phyloP scores from a whole-genome alignment of 2,113 vertebrate genomes.

The Embiotoca jacksoni region DNA sequence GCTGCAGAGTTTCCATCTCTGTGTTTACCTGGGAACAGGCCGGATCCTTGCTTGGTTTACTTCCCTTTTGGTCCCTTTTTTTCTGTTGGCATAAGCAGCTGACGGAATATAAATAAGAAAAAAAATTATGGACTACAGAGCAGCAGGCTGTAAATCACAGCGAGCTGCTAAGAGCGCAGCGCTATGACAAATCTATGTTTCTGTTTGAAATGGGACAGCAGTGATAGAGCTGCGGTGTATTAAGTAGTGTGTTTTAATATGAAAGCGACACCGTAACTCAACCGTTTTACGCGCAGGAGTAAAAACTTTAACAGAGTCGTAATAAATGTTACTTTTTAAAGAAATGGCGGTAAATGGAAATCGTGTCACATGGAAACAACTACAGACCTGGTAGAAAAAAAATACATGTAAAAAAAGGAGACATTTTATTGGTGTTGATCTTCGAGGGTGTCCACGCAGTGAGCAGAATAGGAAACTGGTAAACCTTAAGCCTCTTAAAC shows the following conservation, averaged over 20 bases:
- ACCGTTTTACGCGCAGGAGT: constrained; percentile 41
- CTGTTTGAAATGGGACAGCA: neutral
- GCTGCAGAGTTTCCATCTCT: constrained; percentile 43
- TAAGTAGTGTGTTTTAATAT: constrained; percentile 7
- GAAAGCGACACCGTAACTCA: constrained; percentile 25
- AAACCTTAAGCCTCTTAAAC: constrained; percentile 36
- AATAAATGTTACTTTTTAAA: constrained; percentile 19
- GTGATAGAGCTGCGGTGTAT: neutral
- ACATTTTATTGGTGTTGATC: constrained; percentile 24
- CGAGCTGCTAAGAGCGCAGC: neutral
- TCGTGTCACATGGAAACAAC: constrained; percentile 27
- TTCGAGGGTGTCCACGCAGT: neutral
- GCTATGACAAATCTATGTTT: constrained; percentile 5
- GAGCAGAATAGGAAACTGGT: constrained; percentile 22
- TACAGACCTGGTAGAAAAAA: neutral
- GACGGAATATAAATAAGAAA: constrained; percentile 40
- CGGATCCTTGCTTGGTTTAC: constrained; percentile 36
- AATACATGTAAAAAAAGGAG: neutral
- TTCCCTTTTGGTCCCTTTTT: neutral
- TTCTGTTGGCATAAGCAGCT: constrained; percentile 31
- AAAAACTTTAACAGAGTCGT: constrained; percentile 29
- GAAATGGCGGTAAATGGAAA: constrained; percentile 23
- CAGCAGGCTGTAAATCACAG: constrained; percentile 37
- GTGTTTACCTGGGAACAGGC: constrained; percentile 64
- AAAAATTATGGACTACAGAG: constrained; percentile 20